Percentiles rank a stretch among this genome's conserved stretches.
Conservation (phyloP, 2,113 vertebrate genomes). For the Cyprinus carpio region DNA sequence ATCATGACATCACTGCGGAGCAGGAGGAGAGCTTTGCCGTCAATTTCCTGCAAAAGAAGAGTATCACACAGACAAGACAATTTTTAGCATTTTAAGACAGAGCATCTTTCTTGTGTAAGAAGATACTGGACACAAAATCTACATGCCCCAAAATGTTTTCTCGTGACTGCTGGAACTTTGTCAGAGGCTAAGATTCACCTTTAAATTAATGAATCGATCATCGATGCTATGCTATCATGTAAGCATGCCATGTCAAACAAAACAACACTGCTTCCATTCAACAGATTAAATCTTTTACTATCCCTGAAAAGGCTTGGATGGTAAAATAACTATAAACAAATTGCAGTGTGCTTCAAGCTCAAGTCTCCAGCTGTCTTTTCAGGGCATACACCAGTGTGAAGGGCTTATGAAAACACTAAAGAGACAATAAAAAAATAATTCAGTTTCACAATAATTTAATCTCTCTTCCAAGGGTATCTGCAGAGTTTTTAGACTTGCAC, state of each 20-base stretch:
- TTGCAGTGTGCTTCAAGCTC: not conserved
- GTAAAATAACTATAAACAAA: not conserved
- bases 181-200: not conserved
- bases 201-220: not conserved
- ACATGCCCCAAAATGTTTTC: not conserved
- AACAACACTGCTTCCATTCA: not conserved
- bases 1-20: conserved; percentile 93
- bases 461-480: no score
- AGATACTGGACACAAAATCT: not conserved
- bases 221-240: no score
- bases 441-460: no score
- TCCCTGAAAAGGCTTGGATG: not conserved
- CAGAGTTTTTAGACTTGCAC: no score
- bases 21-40: conserved; percentile 88
- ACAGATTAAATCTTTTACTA: not conserved
- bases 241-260: not conserved
- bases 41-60: conserved; percentile 83
- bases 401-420: no score
- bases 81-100: conserved; percentile 1
- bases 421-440: no score
- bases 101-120: not conserved
- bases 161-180: not conserved
- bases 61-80: not conserved
- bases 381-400: no score
- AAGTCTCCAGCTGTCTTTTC: no score